Evolutionary conservation across 2,113 vertebrate genomes (phyloP), one percentile per base, ranked within the genome.

Genomic region (Donacobius atricapilla): DNA sequence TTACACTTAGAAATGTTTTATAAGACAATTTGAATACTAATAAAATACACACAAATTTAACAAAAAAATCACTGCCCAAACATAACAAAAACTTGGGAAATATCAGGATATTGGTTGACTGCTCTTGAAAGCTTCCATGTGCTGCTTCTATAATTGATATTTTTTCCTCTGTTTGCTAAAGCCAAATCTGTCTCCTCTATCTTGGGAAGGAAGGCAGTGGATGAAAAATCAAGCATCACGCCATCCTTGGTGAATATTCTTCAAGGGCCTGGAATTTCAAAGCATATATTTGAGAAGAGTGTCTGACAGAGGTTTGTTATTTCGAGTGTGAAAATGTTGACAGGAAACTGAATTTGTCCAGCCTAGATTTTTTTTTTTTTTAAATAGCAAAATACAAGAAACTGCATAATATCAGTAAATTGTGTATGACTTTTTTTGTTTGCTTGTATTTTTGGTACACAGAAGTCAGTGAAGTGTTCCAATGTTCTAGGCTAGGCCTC

Each of bases 351-450:
- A 58, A 54, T 87, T 54, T 75, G 7, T 66, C 78, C 35, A 47
- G 13, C 5, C 15, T 39, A 77, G 25, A 70, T 18, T 11, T 48
- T 33, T 13, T 23, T 70, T 4, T 4, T 2, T 65, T 64, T 64
- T 7, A 6, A 50, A 30, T 37, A 30, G 35, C 27, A 89, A 66
- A 95, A 35, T 21, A 22, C 20, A n/a, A 87, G 70, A 54, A 17
- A 24, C 25, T 85, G 6, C 25, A 48, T 3, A 7, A 6, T 81
- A 85, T 15, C 33, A 20, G 6, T 56, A 80, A n/a, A 20, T 18
- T 3, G 0, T 15, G 16, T 13, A 56, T 30, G 8, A 13, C 1
- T 8, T 14, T 4, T 4, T 16, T 30, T 31, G 9, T 37, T 70
- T 28, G 11, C 12, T 72, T 72, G 7, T 17, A 13, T 72, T 60